Evolutionary conservation across 2,888 invertebrate genomes (phyloP).

Genomic region (Podotricha telesiphe): DNA sequence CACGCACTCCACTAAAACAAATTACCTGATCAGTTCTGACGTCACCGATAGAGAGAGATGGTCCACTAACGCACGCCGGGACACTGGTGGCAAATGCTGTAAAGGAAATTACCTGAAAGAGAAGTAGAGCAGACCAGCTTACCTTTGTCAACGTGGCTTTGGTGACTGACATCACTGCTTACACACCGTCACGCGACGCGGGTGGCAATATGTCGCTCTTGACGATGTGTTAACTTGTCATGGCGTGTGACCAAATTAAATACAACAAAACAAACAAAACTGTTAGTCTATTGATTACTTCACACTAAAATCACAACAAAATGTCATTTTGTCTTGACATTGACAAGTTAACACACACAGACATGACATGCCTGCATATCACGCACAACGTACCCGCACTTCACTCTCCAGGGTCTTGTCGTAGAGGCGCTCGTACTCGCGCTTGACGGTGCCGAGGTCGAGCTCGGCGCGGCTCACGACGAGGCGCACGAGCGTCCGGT

Average conservation of each 20-base stretch:
- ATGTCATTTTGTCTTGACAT: not conserved
- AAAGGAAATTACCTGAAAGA: constrained; percentile 4
- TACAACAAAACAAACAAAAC: not conserved
- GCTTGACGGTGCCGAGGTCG: constrained; percentile 88
- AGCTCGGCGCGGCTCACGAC: constrained; percentile 87
- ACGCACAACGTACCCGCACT: constrained; percentile 78
- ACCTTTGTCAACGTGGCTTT: not conserved
- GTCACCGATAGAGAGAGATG: not conserved
- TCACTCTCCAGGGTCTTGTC: constrained; percentile 87
- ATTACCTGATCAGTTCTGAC: constrained; percentile 17
- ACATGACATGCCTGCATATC: not conserved
- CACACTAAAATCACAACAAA: too few species aligned
- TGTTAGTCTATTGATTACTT: too few species aligned
- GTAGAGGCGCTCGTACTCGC: constrained; percentile 87
- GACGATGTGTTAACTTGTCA: not conserved
- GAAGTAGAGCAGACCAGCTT: not conserved
- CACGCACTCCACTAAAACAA: constrained; percentile 87
- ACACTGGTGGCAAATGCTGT: not conserved
- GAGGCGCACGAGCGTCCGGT: constrained; percentile 87
- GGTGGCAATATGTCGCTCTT: not conserved
- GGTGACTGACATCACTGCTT: not conserved
- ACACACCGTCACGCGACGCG: not conserved
- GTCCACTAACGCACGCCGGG: not conserved
- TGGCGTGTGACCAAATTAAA: not conserved
- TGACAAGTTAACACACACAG: not conserved